A percentile compares a stretch with the other conserved stretches of the same genome.
Evolutionary conservation across 2,113 vertebrate genomes (phyloP).

Genomic region (Dasyprocta punctata): DNA sequence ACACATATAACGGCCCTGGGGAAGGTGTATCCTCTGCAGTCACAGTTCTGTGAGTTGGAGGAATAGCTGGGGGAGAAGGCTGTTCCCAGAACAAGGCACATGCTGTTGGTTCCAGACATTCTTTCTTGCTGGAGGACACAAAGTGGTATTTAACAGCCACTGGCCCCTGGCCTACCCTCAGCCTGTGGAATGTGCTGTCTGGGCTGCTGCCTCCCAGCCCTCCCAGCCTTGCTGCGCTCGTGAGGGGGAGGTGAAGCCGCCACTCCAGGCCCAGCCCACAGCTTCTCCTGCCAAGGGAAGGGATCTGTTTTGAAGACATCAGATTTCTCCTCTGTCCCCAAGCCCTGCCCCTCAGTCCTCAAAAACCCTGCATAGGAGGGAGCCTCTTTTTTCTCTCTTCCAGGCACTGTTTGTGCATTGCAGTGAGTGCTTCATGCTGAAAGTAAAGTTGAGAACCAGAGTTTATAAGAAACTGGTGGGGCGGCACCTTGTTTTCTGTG

Average conservation of each 20-base stretch:
- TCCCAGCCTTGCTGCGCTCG: conserved; percentile 8
- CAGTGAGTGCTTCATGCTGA: background rate
- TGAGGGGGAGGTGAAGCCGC: background rate
- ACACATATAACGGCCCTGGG: background rate
- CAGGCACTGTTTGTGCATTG: background rate
- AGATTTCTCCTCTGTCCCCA: background rate
- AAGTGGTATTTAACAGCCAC: conserved; percentile 55
- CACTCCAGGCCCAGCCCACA: background rate
- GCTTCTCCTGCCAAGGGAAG: background rate
- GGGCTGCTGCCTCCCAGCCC: conserved; percentile 20
- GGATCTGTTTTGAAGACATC: conserved; percentile 42
- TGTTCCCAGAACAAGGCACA: conserved; percentile 67
- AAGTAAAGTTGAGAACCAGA: background rate
- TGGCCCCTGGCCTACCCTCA: conserved; percentile 72
- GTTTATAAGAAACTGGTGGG: background rate
- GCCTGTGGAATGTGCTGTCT: conserved; percentile 77
- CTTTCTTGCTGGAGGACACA: conserved; percentile 82
- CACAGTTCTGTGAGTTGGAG: background rate
- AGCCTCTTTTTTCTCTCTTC: background rate
- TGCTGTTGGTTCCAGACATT: conserved; percentile 78
- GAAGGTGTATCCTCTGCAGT: background rate
- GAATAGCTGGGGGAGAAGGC: conserved; percentile 22
- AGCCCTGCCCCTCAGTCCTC: background rate
- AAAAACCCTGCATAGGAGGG: background rate
- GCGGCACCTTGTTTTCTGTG: background rate